These are phyloP conservation scores for sheep (Ovis aries) DNA, from an alignment of 2,113 vertebrate species.

Conservation along the genomic window DNA sequence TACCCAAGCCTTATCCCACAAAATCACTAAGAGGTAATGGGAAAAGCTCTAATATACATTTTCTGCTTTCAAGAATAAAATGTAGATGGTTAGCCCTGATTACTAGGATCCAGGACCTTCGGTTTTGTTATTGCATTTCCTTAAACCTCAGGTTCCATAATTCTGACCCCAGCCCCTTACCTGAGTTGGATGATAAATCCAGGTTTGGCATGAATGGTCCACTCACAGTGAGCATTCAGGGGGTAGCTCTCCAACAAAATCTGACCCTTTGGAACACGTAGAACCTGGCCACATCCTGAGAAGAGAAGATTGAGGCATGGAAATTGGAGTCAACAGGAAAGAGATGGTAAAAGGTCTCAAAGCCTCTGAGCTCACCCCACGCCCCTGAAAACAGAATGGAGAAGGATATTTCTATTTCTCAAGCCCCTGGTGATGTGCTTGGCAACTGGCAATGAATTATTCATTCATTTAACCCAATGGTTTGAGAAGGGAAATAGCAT, in stretches of 20 bases:
- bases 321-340: neutral
- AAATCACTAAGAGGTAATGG: neutral
- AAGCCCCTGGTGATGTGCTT: neutral
- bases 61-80: neutral
- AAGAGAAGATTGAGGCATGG: neutral
- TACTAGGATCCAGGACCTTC: neutral
- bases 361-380: neutral
- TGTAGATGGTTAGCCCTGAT: neutral
- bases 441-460: neutral
- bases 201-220: conserved; percentile 90
- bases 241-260: conserved; percentile 96
- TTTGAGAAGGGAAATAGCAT: neutral
- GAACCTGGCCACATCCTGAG: conserved; percentile 92
- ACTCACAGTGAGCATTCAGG: conserved; percentile 94
- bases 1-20: neutral
- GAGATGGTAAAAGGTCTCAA: neutral
- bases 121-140: neutral
- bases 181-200: conserved; percentile 93
- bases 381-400: neutral
- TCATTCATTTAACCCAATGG: neutral
- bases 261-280: conserved; percentile 89
- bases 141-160: neutral
- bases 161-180: conserved; percentile 72
- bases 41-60: neutral
- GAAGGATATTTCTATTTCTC: neutral